Base-by-base conservation (phyloP, 2,888 invertebrate genomes). In the Andrena marginata region DNA sequence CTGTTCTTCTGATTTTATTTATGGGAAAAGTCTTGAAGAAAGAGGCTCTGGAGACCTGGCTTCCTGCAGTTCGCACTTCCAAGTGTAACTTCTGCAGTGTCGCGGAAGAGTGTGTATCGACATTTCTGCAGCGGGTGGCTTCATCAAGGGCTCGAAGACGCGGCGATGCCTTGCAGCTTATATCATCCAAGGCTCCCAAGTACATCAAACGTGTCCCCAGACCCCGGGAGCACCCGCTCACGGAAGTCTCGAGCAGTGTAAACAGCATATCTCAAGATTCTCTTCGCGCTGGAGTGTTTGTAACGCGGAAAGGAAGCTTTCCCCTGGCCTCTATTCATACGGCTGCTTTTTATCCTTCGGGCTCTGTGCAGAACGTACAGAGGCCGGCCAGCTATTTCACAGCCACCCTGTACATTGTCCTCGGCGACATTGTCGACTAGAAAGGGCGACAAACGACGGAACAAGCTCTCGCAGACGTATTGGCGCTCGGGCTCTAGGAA, bases 291-390 rank as follows among this genome's bases (percentile, higher is more conserved):
- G 1, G 16, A 26, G 51, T 67, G 71, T 79, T 80, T 65, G 54
- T 48, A 78, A 29, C 71, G 16, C 59, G 60, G 20, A 51, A 73
- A 51, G 60, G 49, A 59, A 56, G 48, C 16, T 54, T 62, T 70
- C 71, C 71, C 54, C 71, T 59, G 7, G 48, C 31, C 6, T 33
- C 48, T 26, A 51, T 48, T 48, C 59, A 20, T 23, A 7, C 23
- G 8, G n/a, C 20, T 10, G 33, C 20, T 13, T 33, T 35, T 35
- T 20, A 35, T 48, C 48, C 60, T 35, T 60, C 20, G 23, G 59
- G 33, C 20, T 10, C 56, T 7, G 20, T 20, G 59, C 13, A 33
- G 62, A 60, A 26, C 7, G 20, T 20, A 16, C 62, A 20, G 35
- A 78, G 73, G 51, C 49, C 42, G 13, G 26, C 29, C 60, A 49